These are phyloP conservation scores for Diorhabda sublineata DNA, from an alignment of 1,140 invertebrate genomes.

Conservation along the genomic window DNA sequence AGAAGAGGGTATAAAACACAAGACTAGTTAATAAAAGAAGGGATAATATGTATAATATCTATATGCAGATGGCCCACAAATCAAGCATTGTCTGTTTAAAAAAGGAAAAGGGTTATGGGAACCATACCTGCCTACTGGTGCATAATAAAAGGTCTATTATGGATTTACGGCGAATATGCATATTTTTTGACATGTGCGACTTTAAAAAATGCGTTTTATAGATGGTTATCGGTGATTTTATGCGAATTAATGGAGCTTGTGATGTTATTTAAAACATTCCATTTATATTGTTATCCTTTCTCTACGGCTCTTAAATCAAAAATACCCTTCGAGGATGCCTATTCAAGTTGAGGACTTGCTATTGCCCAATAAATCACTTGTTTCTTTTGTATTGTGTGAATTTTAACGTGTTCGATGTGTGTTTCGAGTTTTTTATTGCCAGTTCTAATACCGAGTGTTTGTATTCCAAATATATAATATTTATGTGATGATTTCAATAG, in stretches of 20 bases:
- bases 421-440: conserved; percentile 6
- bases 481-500: no score
- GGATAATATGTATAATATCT: conserved; percentile 20
- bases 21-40: conserved; percentile 17
- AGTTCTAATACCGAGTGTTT: background rate
- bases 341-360: conserved; percentile 16
- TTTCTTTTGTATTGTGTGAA: conserved; percentile 16
- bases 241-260: conserved; percentile 44
- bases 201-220: conserved; percentile 28
- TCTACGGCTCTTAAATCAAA: conserved; percentile 24
- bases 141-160: conserved; percentile 36
- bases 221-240: conserved; percentile 35
- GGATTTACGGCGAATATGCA: conserved; percentile 32
- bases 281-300: conserved; percentile 30
- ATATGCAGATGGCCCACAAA: conserved; percentile 42
- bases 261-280: conserved; percentile 45
- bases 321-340: conserved; percentile 15
- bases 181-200: conserved; percentile 27
- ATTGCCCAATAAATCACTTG: conserved; percentile 15
- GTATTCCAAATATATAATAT: background rate
- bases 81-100: conserved; percentile 37
- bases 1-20: conserved; percentile 13
- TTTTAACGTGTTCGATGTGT: conserved; percentile 16
- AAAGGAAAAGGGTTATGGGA: conserved; percentile 32
- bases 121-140: conserved; percentile 41